Evolutionary conservation across 2,113 vertebrate genomes (phyloP).

Genomic region (Amia ocellicauda): DNA sequence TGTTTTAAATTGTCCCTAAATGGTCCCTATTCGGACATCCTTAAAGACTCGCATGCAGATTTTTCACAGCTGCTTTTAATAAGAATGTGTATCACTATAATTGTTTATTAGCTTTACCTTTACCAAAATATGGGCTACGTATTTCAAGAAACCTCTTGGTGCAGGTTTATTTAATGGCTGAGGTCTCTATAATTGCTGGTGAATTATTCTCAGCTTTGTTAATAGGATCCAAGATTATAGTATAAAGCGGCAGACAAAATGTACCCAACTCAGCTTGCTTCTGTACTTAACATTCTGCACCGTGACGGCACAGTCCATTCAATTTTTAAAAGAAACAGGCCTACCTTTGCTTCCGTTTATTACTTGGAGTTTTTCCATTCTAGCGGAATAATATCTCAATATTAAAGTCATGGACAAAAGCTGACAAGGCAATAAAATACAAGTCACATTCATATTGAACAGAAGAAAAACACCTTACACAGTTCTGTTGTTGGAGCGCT

Average conservation of each 20-base stretch:
- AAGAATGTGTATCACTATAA: no score
- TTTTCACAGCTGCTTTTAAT: no score
- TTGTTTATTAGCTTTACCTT: no score
- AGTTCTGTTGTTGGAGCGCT: no score
- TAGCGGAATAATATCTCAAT: not conserved
- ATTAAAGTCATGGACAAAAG: conserved; percentile 6
- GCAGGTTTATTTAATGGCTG: no score
- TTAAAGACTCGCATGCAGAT: no score
- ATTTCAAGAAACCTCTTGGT: not conserved
- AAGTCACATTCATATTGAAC: no score
- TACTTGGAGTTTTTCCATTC: not conserved
- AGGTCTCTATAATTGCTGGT: not conserved
- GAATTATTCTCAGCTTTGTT: not conserved
- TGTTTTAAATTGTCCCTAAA: no score
- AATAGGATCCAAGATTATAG: not conserved
- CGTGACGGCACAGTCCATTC: not conserved
- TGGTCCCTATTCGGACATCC: no score
- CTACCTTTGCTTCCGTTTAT: not conserved
- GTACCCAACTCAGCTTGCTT: not conserved
- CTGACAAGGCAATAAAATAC: no score
- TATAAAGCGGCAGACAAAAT: not conserved
- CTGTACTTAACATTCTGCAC: not conserved
- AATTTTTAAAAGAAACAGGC: not conserved
- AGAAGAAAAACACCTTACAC: no score
- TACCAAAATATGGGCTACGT: no score